Percentiles rank a stretch among this genome's conserved stretches.
Evolutionary conservation across 35 echinoderm and acorn worm species (phyloP).

Genomic region (Nesometra sesokonis): DNA sequence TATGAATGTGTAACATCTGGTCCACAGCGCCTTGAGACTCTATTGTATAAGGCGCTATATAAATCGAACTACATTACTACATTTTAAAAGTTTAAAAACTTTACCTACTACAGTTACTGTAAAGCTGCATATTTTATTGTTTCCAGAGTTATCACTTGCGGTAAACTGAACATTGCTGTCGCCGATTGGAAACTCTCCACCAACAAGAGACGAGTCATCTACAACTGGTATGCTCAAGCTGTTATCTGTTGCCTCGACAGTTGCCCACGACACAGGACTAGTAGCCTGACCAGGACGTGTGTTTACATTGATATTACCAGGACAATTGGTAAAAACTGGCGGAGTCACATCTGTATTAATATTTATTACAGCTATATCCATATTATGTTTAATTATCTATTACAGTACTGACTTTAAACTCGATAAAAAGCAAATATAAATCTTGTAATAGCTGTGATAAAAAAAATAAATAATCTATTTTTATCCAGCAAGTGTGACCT

Average conservation of each 20-base stretch:
- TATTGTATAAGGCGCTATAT: too few species aligned
- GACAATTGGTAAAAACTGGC: slow-evolving; percentile 1
- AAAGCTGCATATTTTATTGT: not conserved
- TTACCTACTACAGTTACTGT: slow-evolving; percentile 7
- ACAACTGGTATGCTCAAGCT: not conserved
- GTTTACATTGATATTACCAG: not conserved
- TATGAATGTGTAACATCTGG: too few species aligned
- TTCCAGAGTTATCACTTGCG: not conserved
- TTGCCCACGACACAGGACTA: not conserved
- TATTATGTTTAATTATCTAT: too few species aligned
- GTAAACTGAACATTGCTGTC: not conserved
- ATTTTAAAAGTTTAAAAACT: not conserved
- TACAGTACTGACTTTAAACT: too few species aligned
- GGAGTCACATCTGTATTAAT: not conserved
- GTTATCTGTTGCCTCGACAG: not conserved
- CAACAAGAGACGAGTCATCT: not conserved
- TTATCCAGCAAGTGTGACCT: too few species aligned
- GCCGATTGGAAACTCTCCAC: not conserved
- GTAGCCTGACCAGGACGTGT: not conserved
- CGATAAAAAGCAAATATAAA: too few species aligned
- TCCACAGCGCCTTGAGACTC: too few species aligned
- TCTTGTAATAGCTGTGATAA: too few species aligned
- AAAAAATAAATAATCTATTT: too few species aligned
- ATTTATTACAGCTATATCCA: too few species aligned
- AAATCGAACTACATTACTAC: too few species aligned